Conservation (phyloP, 2,113 vertebrate genomes). For the Sinocyclocheilus anshuiensis region DNA sequence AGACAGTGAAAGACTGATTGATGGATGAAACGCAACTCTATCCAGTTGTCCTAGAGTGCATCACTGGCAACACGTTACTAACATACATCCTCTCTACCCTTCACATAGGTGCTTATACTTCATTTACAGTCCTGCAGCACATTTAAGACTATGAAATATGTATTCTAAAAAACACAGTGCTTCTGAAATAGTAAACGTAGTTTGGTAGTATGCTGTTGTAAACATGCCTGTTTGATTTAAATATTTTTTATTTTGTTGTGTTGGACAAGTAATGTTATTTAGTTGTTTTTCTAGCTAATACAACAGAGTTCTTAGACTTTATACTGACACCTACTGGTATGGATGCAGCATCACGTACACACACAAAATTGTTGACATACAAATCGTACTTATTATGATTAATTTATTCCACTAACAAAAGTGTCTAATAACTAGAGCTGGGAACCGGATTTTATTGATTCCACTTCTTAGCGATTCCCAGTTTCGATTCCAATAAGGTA, state of each 20-base stretch:
- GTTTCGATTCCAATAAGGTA: no score
- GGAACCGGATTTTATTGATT: no score
- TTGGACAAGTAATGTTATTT: neutral
- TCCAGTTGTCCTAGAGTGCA: constrained; percentile 34
- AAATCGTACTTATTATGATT: neutral
- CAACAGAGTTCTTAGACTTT: neutral
- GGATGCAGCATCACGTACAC: neutral
- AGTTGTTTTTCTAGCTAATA: neutral
- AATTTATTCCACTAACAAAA: neutral
- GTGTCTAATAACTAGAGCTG: neutral
- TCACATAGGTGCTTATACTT: neutral
- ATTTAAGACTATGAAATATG: neutral
- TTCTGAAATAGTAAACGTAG: neutral
- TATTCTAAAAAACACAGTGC: neutral
- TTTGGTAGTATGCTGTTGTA: neutral
- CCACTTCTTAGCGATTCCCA: no score
- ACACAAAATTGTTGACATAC: neutral
- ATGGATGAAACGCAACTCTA: constrained; percentile 41
- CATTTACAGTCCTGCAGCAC: constrained; percentile 6
- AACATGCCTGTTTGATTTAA: neutral
- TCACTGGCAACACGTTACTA: constrained; percentile 30
- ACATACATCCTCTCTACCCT: neutral
- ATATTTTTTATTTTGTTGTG: neutral
- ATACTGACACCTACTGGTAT: neutral
- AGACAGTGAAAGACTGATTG: constrained; percentile 28